These are phyloP conservation scores for Eumerus sabulonum DNA, from an alignment of 2,888 invertebrate genomes.

Conservation along the genomic window DNA sequence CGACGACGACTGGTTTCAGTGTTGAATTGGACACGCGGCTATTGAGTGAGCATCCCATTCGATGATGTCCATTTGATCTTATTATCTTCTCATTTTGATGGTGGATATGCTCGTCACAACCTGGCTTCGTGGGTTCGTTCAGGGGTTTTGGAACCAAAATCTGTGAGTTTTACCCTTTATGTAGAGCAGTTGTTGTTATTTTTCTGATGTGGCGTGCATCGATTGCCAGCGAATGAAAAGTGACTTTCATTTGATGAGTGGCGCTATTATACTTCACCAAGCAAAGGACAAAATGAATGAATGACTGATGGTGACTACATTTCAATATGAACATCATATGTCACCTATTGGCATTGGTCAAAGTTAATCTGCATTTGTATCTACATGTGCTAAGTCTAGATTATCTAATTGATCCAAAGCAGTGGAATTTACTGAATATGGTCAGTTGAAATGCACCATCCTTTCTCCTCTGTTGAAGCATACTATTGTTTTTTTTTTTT, in stretches of 20 bases:
- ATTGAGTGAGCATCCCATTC: conserved; percentile 23
- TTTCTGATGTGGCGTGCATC: conserved; percentile 30
- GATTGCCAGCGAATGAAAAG: conserved; percentile 36
- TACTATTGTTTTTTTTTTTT: no score
- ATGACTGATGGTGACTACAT: conserved; percentile 50
- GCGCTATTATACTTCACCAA: conserved; percentile 30
- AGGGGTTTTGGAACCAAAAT: conserved; percentile 12
- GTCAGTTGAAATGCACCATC: no score
- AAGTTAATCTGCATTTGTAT: conserved; percentile 50
- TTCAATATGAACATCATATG: conserved; percentile 49
- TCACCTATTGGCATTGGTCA: conserved; percentile 60
- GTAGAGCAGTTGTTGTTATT: conserved; percentile 5
- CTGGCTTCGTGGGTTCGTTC: neutral
- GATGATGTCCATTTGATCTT: conserved; percentile 58
- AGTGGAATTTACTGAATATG: no score
- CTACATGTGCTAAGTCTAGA: neutral
- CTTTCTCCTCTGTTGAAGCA: no score
- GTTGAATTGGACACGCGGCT: no score
- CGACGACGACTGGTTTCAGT: no score
- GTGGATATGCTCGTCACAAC: conserved; percentile 14
- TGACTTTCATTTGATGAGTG: conserved; percentile 51
- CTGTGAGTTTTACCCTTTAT: conserved; percentile 4
- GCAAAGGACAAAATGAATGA: neutral
- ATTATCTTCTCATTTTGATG: conserved; percentile 54
- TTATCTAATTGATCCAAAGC: no score